Conservation (phyloP, 2,888 invertebrate species). For the Tenodera sinensis region DNA sequence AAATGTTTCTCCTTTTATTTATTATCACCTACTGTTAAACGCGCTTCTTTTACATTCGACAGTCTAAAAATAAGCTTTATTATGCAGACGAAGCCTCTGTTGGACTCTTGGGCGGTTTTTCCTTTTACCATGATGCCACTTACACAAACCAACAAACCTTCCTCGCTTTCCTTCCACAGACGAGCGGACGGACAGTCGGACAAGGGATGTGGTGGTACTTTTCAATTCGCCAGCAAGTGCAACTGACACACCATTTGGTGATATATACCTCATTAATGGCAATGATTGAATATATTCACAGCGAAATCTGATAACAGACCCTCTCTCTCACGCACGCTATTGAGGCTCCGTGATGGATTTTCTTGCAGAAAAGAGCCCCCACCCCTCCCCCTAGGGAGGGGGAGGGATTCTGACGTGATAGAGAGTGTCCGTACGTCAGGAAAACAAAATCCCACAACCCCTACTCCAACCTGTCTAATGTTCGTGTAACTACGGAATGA, state of each 20-base stretch:
- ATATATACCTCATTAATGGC: conserved; percentile 32
- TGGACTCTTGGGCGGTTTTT: background rate
- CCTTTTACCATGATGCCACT: background rate
- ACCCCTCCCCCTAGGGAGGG: background rate
- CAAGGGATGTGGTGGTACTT: conserved; percentile 16
- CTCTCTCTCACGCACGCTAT: conserved; percentile 21
- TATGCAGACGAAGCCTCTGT: background rate
- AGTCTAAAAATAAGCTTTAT: no score
- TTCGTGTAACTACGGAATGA: background rate
- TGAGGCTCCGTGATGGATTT: conserved; percentile 31
- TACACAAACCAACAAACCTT: background rate
- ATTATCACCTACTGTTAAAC: no score
- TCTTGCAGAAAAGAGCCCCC: conserved; percentile 22
- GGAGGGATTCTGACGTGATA: background rate
- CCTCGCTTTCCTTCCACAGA: background rate
- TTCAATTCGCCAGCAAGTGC: conserved; percentile 30
- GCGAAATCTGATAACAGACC: conserved; percentile 30
- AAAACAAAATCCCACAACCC: background rate
- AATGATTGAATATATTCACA: conserved; percentile 33
- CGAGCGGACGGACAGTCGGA: background rate
- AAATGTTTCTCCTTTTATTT: no score
- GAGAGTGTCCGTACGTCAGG: background rate
- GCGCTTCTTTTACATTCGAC: no score
- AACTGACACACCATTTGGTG: conserved; percentile 33
- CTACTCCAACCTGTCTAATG: background rate